phyloP scores from a whole-genome alignment of 2,797 vertebrate species.

The Sebastes wilsoni region DNA sequence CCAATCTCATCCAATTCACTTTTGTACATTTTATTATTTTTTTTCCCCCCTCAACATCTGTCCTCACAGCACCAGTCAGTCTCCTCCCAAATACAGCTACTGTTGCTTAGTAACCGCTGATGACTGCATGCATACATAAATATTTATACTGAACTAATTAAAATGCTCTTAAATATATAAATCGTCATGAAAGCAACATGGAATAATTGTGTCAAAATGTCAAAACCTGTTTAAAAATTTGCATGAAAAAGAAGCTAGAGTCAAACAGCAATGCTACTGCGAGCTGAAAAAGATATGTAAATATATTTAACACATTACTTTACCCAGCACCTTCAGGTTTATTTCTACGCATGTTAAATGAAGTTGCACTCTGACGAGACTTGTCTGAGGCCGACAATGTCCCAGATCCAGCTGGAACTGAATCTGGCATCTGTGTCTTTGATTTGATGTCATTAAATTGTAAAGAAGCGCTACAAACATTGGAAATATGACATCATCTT shows the following conservation, averaged over 20 bases:
- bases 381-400: background rate
- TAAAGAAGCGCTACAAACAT: background rate
- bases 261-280: background rate
- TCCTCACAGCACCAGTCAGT: background rate
- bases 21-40: background rate
- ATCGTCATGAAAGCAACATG: background rate
- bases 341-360: conserved; percentile 1
- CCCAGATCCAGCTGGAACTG: conserved; percentile 19
- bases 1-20: background rate
- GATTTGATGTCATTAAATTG: background rate
- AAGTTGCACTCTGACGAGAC: background rate
- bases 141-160: background rate
- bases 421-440: conserved; percentile 2
- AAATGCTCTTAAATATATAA: background rate
- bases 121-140: background rate
- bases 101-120: conserved; percentile 23
- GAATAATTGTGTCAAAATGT: background rate
- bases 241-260: background rate
- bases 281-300: background rate
- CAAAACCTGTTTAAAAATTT: background rate
- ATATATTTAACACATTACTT: background rate
- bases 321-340: background rate
- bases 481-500: conserved; percentile 4
- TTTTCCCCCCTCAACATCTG: background rate
- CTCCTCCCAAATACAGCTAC: background rate